A percentile compares a stretch with the other conserved stretches of the same genome.
Evolutionary conservation across 2,113 vertebrate genomes (phyloP).

Genomic region (Sinocyclocheilus anophthalmus): DNA sequence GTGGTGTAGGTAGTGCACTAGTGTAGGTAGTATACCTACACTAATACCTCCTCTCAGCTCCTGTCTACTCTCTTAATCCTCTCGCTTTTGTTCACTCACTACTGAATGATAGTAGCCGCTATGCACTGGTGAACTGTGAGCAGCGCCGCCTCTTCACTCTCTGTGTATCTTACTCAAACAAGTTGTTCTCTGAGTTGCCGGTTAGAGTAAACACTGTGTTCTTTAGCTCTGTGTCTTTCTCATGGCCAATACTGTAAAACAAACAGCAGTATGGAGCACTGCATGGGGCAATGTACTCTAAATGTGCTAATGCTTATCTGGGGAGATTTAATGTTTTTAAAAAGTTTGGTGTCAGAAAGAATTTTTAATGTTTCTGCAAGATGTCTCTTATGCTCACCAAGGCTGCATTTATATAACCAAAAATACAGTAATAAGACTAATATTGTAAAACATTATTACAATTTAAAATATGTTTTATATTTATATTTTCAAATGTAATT

Average conservation of each 20-base stretch:
- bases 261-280: not conserved
- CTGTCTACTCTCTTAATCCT: conserved; percentile 8
- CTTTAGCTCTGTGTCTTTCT: not conserved
- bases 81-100: not conserved
- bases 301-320: not conserved
- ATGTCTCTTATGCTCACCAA: too few species aligned
- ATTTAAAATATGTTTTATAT: too few species aligned
- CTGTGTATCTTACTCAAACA: conserved; percentile 20
- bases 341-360: not conserved
- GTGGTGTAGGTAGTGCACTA: conserved; percentile 6
- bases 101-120: conserved; percentile 10
- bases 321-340: not conserved
- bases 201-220: not conserved
- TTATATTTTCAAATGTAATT: too few species aligned
- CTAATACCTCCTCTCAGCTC: conserved; percentile 2
- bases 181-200: not conserved
- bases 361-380: not conserved
- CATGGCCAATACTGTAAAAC: not conserved
- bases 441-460: too few species aligned
- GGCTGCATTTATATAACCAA: too few species aligned
- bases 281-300: not conserved
- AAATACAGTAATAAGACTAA: too few species aligned
- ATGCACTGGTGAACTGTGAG: conserved; percentile 10
- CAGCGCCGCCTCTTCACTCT: not conserved
- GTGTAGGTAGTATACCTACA: conserved; percentile 16